Evolutionary conservation across 2,888 invertebrate genomes (phyloP), one percentile per base, ranked within the genome.

Genomic region (Ennomos erosarius): DNA sequence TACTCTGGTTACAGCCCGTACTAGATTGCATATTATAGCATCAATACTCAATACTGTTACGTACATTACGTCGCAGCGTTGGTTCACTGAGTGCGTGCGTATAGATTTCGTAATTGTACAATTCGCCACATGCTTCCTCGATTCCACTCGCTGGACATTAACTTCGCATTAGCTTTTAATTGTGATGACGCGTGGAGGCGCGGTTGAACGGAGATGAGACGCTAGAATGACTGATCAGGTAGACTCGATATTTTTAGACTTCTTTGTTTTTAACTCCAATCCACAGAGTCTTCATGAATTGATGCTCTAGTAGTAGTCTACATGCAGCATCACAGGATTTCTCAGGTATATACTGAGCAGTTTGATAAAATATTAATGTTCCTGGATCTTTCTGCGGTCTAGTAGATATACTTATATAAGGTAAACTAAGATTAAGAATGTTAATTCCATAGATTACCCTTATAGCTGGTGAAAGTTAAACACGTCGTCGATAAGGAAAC

Each of bases 111-210:
- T 47, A 50, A 50, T 8, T 56, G 39, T 57, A 50, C 58, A 50
- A 59, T 64, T 67, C 60, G 64, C 55, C 45, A 45, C 57, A 16
- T 47, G 9, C 26, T 26, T 6, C 26, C 26, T 26, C 26, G 48
- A 59, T 69, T 65, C 64, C 64, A n/a, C n/a, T 62, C 43, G 49
- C 55, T 39, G 39, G 56, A 62, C 65, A 67, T 69, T 64, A 65
- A 64, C 11, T 60, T 65, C 67, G 62, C 69, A 69, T 69, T 59
- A 67, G 62, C 59, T 12, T n/a, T 53, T 58, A 59, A 44, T 57
- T 48, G 43, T 45, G 59, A 64, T 62, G 59, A 47, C 62, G 39
- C 51, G 59, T 58, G 60, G 49, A 46, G 45, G 38, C 11, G 38
- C 10, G 9, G 12, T 10, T 42, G 42, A 39, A 16, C 10, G 47